These are phyloP conservation scores for Drosophila sproati DNA, from an alignment of 1,140 invertebrate genomes.

Conservation along the genomic window DNA sequence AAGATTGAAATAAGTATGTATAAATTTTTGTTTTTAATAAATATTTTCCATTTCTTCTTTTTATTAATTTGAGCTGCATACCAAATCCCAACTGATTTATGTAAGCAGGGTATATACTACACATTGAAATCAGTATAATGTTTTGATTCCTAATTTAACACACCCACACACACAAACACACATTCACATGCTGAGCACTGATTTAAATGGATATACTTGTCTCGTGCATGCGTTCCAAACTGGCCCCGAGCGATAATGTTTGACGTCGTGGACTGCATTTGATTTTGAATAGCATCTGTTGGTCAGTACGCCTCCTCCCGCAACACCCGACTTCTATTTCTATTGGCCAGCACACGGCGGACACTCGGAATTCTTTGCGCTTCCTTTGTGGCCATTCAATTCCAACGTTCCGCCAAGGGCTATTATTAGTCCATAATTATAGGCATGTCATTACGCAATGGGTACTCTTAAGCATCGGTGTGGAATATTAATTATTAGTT, in stretches of 20 bases:
- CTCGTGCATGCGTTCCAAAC: slow-evolving; percentile 19
- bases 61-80: not conserved
- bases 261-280: slow-evolving; percentile 4
- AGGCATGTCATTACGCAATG: not conserved
- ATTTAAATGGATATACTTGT: not conserved
- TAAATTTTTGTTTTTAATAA: too few species aligned
- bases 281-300: slow-evolving; percentile 36
- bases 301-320: slow-evolving; percentile 43
- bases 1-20: too few species aligned
- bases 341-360: slow-evolving; percentile 42
- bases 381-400: slow-evolving; percentile 41
- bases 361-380: slow-evolving; percentile 30
- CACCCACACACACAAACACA: not conserved
- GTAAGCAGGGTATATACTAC: not conserved
- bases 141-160: slow-evolving; percentile 19
- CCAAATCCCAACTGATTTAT: not conserved
- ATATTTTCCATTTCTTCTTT: too few species aligned
- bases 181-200: not conserved
- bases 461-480: not conserved
- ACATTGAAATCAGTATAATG: slow-evolving; percentile 8
- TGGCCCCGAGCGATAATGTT: slow-evolving; percentile 23
- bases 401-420: slow-evolving; percentile 15
- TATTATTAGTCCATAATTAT: slow-evolving; percentile 2
- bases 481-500: too few species aligned
- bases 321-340: slow-evolving; percentile 40